Conservation (phyloP, 2,888 invertebrate species). For the Strigamia transsilvanica region DNA sequence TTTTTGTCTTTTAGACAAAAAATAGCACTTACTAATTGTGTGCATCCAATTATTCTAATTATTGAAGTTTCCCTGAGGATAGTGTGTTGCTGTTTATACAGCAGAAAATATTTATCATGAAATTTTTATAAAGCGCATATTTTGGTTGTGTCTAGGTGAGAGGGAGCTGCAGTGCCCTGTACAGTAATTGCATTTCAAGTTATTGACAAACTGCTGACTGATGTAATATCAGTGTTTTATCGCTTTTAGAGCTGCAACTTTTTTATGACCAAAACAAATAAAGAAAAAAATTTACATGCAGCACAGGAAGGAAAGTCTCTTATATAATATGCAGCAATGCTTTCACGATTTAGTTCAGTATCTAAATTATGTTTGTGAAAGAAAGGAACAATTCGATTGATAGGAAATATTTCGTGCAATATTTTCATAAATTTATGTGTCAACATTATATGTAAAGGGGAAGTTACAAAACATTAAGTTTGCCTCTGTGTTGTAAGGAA, state of each 20-base stretch:
- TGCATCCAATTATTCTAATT: neutral
- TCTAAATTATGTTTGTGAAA: neutral
- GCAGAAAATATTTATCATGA: neutral
- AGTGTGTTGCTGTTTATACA: no score
- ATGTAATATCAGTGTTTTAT: conserved; percentile 37
- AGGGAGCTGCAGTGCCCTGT: neutral
- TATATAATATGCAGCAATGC: neutral
- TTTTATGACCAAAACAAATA: neutral
- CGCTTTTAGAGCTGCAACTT: neutral
- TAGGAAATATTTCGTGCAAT: neutral
- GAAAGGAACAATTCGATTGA: neutral
- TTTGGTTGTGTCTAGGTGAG: neutral
- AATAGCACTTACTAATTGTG: neutral
- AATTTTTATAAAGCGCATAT: neutral
- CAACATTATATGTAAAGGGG: conserved; percentile 12
- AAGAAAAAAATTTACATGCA: neutral
- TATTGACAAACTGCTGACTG: conserved; percentile 15
- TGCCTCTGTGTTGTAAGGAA: conserved; percentile 14
- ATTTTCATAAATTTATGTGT: neutral
- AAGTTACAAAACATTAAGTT: conserved; percentile 43
- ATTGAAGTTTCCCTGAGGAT: neutral
- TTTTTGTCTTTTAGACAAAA: no score
- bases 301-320: neutral
- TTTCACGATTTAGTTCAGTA: neutral
- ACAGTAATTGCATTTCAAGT: neutral